Base-by-base conservation (phyloP, 2,113 vertebrate species). In the Solea senegalensis region DNA sequence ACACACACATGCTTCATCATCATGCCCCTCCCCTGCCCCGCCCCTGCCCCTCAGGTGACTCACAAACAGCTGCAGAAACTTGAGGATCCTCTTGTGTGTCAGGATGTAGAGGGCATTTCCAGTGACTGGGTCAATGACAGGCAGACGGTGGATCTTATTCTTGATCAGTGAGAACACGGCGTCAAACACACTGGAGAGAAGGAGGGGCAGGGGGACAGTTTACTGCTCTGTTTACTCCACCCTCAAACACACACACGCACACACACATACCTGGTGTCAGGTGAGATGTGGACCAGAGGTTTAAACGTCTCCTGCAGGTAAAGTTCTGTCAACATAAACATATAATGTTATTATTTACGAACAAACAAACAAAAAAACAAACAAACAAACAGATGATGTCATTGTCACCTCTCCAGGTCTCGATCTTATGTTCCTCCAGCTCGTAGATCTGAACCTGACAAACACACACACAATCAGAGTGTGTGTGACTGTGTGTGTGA, bases 241-340 rank as follows among this genome's bases (percentile, higher is more conserved):
- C 52, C 21, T 21, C 21, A 21, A 21, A 64, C 16, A 52, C 45
- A 58, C 0, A 56, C 45, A 57, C 6, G 51, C 28, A 68, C 40
- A 57, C 43, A 55, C 12, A 28, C 53, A 41, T 93, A 98, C 97
- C 98, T 99, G 93, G 97, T 96, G 84, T 97, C 96, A 75, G 98
- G 98, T 81, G 95, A 95, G 88, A 99, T 99, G 93, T 97, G 97
- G 87, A 99, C 98, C 93, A 99, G 95, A 86, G 98, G 97, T 81
- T 99, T 98, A 93, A 99, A 99, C 6, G 96, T 98, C 92, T 99
- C 98, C 94, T 99, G 98, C 90, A 99, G 95, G 93, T 99, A 99
- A 71, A 99, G 94, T 88, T 99, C 98, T 99, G 94, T 43, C 60
- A 86, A 86, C 72, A 15, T 16, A 9, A 9, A 80, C 15, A 68